A percentile compares a stretch with the other conserved stretches of the same genome.
These are phyloP conservation scores for Gobio gobio DNA, from an alignment of 2,113 vertebrate genomes.

Conservation along the genomic window DNA sequence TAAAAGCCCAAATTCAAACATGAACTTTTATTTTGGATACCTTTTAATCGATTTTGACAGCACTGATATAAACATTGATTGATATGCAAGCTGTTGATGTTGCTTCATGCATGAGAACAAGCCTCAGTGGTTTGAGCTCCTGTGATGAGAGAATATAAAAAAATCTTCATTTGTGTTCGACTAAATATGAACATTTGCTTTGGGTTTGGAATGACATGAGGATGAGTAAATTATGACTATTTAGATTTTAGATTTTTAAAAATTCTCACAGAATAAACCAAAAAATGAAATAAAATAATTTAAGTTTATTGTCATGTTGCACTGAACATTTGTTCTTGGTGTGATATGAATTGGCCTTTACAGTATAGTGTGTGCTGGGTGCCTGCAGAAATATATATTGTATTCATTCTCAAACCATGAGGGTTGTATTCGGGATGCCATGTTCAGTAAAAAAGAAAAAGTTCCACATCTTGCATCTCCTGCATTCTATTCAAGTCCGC, in stretches of 20 bases:
- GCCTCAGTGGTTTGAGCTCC: background rate
- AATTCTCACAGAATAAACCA: background rate
- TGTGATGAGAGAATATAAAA: background rate
- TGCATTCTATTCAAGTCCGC: background rate
- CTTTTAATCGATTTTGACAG: too few species aligned
- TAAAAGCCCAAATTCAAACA: too few species aligned
- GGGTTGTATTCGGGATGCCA: background rate
- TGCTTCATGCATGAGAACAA: background rate
- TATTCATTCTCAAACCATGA: background rate
- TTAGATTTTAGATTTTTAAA: background rate
- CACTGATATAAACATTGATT: background rate
- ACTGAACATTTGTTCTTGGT: background rate
- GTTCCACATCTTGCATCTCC: too few species aligned
- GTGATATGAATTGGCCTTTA: background rate
- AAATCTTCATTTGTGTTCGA: background rate
- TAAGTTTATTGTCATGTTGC: background rate
- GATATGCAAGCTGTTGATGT: background rate
- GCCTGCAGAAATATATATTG: background rate
- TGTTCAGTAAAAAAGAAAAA: background rate
- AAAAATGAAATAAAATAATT: too few species aligned
- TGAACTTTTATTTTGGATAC: too few species aligned
- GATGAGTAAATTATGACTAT: background rate
- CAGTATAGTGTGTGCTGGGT: background rate
- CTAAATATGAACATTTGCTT: background rate
- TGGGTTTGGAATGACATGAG: background rate